These are phyloP conservation scores for Lepidonotus clava DNA, from an alignment of 2,888 invertebrate genomes.

Conservation along the genomic window DNA sequence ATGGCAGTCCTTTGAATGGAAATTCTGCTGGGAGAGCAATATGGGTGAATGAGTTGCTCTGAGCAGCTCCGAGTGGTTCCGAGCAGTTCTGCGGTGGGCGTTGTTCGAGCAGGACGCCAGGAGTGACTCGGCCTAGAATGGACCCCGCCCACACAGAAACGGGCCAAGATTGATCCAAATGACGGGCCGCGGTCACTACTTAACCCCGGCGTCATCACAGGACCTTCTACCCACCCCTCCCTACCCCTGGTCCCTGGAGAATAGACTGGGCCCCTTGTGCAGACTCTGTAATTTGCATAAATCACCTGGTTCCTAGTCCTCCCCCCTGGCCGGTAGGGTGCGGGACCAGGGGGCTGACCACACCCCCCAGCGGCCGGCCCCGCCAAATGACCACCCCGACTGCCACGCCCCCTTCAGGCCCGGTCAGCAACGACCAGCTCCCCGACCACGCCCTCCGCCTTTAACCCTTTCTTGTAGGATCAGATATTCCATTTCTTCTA, in stretches of 20 bases:
- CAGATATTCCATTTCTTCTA: no score
- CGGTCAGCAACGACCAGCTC: constrained; percentile 15
- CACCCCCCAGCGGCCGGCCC: constrained; percentile 11
- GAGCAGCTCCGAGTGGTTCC: no score
- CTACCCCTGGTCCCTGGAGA: neutral
- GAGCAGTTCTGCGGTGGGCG: no score
- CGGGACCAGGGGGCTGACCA: neutral
- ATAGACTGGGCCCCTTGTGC: neutral
- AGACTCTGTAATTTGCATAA: constrained; percentile 51
- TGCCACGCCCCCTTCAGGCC: constrained; percentile 10
- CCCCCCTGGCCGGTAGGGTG: neutral
- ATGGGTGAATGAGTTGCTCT: no score
- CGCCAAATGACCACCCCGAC: constrained; percentile 12
- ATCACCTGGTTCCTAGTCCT: constrained; percentile 31
- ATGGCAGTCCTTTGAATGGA: no score
- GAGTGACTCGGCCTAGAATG: no score
- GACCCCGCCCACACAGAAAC: constrained; percentile 32
- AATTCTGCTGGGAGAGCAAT: no score
- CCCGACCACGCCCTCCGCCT: neutral
- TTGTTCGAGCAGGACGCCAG: no score
- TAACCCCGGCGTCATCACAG: constrained; percentile 29
- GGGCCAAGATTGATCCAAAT: neutral
- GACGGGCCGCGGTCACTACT: neutral
- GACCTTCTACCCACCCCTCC: neutral
- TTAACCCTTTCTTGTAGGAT: neutral